Evolutionary conservation across 2,113 vertebrate species (phyloP), one percentile per base, ranked within the genome.

Genomic region (Campylomormyrus numenius): DNA sequence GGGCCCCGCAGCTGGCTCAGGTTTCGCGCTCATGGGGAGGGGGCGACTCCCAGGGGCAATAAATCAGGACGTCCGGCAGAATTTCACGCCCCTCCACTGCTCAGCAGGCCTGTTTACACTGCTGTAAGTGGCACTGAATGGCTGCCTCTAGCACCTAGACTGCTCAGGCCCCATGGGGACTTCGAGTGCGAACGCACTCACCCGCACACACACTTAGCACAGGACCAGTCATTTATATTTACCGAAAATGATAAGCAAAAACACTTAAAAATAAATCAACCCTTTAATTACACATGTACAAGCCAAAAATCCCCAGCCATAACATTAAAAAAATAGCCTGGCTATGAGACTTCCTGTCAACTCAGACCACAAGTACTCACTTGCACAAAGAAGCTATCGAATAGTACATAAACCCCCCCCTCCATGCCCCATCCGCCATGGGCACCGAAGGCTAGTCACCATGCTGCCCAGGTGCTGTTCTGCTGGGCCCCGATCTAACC

Each of bases 61-160:
- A 96, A 96, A 96, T 96, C 95, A 94, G 92, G 90, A 93, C 91
- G 50, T 89, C 92, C 92, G 92, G 90, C 93, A 94, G 93, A 93
- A 95, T 96, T 95, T 95, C 95, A 88, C 94, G 94, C 95, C 94
- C 94, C 91, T 95, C 94, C 93, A 90, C 90, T 93, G 91, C 95
- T 90, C 95, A 94, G 94, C 95, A 95, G 93, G 93, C 87, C 93
- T 94, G 94, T 95, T 96, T 95, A 95, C 92, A 94, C 95, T 94
- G 93, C 95, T 88, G 93, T 92, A 96, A 96, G 95, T 95, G 94
- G 94, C 90, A 89, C 90, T 93, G 91, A 92, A 92, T 91, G 90
- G 92, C 90, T 89, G 90, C 92, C 92, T 92, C 90, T 90, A 94
- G 93, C 92, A 90, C 89, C 92, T 85, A 58, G 90, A 45, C 90